These are phyloP conservation scores for Magallana nippona DNA, from an alignment of 2,888 invertebrate genomes.

Conservation along the genomic window DNA sequence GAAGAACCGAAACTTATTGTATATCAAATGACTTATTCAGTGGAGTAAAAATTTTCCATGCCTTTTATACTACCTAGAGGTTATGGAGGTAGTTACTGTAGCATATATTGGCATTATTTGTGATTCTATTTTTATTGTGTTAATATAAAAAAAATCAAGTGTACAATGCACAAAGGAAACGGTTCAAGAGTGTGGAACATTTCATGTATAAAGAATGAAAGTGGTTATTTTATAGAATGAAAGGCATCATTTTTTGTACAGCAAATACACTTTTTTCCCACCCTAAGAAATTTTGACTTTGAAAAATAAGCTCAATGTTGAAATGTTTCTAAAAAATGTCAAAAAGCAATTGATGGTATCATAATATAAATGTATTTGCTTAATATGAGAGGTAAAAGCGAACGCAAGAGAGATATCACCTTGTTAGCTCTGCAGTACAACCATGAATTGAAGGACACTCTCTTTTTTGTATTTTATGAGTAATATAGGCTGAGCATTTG, in stretches of 20 bases:
- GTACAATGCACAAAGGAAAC: too few relatives aligned
- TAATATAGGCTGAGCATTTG: constrained; percentile 29
- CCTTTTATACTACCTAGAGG: not conserved
- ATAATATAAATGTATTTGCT: constrained; percentile 3
- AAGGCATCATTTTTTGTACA: not conserved
- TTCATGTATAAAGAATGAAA: not conserved
- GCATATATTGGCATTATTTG: not conserved
- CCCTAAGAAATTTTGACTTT: not conserved
- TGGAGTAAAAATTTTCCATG: not conserved
- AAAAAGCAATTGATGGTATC: not conserved
- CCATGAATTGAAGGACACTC: constrained; percentile 37
- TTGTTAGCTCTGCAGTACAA: constrained; percentile 23
- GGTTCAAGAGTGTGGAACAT: not conserved
- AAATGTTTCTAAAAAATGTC: not conserved
- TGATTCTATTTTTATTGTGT: too few relatives aligned
- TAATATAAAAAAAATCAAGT: too few relatives aligned
- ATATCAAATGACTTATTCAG: not conserved
- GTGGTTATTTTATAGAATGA: not conserved
- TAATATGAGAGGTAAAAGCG: not conserved
- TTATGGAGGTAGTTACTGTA: not conserved
- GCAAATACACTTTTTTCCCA: constrained; percentile 6
- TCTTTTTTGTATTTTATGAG: constrained; percentile 42
- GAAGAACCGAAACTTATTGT: not conserved
- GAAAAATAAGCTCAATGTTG: not conserved
- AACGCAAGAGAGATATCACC: not conserved